Evolutionary conservation across 1,140 invertebrate species (phyloP).

Genomic region (Yoshiicerus persimilis): DNA sequence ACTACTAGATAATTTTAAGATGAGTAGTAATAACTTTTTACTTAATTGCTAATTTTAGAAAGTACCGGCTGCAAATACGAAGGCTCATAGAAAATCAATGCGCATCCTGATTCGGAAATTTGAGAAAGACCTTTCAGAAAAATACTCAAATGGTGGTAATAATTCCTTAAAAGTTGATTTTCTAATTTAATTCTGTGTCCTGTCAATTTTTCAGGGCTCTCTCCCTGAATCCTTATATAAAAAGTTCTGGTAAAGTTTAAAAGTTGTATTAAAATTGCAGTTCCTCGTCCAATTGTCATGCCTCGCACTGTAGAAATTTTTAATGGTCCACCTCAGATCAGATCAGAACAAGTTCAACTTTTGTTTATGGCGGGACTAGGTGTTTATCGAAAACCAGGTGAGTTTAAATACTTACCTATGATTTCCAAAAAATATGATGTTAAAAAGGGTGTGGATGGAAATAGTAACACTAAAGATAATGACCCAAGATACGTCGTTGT

Average conservation of each 20-base stretch:
- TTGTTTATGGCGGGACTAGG: not conserved
- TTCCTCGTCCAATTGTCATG: not conserved
- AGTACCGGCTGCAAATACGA: not conserved
- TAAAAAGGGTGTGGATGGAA: too few species aligned
- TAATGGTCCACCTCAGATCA: not conserved
- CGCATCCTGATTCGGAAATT: not conserved
- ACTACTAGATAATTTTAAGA: not conserved
- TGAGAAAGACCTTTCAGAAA: not conserved
- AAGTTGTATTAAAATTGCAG: not conserved
- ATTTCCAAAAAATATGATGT: too few species aligned
- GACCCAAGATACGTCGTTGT: too few species aligned
- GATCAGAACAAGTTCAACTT: not conserved
- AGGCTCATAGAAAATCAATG: not conserved
- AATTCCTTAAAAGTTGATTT: too few species aligned
- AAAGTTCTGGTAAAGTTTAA: too few species aligned
- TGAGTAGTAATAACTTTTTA: not conserved
- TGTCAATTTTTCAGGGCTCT: too few species aligned
- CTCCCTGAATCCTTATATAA: too few species aligned
- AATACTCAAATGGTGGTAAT: not conserved
- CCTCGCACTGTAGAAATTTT: not conserved
- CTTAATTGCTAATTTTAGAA: not conserved
- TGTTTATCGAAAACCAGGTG: not conserved
- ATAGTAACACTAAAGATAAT: too few species aligned
- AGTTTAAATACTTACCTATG: too few species aligned
- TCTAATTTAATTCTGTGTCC: too few species aligned